phyloP scores from a whole-genome alignment of 2,888 invertebrate species.

The Clepsis dumicolana region DNA sequence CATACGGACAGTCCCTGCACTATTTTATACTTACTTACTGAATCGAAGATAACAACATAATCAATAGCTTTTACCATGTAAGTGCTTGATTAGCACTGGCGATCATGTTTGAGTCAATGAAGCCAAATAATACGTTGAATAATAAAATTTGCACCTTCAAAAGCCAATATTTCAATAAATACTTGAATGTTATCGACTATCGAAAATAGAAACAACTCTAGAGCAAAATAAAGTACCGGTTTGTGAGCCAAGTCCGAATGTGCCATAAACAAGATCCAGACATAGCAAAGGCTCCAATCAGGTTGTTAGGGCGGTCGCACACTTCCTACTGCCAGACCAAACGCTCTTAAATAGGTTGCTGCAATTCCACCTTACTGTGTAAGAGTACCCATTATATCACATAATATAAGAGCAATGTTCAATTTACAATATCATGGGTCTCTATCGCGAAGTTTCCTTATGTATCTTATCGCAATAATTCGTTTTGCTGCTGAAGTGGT shows the following conservation, averaged over 20 bases:
- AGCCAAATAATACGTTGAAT: neutral
- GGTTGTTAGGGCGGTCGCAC: conserved; percentile 38
- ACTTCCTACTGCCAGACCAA: neutral
- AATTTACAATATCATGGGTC: neutral
- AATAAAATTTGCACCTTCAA: neutral
- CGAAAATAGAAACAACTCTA: conserved; percentile 42
- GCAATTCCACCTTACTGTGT: neutral
- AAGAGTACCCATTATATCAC: neutral
- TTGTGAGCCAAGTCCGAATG: conserved; percentile 38
- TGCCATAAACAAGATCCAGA: conserved; percentile 53
- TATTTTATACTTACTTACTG: too few species aligned
- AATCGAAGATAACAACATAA: too few species aligned
- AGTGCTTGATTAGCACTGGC: neutral
- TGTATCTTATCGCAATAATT: neutral
- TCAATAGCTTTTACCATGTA: neutral
- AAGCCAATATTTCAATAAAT: neutral
- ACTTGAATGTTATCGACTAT: conserved; percentile 22
- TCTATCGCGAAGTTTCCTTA: neutral
- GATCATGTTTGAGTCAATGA: too few species aligned
- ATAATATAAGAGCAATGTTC: neutral
- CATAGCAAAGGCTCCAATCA: conserved; percentile 54
- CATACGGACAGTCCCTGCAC: too few species aligned
- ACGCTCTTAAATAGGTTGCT: neutral
- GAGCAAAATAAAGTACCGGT: conserved; percentile 64
- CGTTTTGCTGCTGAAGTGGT: neutral